Conservation (phyloP, 53 echinoderm and acorn worm species). For the Zoroaster sp. region DNA sequence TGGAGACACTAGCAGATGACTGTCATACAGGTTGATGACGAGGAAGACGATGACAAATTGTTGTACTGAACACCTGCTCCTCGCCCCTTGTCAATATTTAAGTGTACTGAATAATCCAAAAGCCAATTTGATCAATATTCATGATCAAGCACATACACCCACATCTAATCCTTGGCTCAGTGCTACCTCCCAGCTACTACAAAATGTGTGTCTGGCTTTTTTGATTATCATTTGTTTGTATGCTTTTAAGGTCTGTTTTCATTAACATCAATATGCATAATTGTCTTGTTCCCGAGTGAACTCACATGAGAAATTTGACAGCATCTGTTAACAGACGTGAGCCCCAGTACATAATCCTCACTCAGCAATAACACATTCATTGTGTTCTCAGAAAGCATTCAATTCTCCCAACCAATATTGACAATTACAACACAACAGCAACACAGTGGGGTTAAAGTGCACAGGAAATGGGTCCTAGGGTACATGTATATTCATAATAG, state of each 20-base stretch:
- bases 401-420: not conserved
- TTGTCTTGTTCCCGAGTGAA: no score
- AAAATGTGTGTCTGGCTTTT: no score
- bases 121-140: constrained; percentile 25
- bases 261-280: no score
- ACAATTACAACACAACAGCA: not conserved
- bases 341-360: not conserved
- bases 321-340: no score
- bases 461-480: not conserved
- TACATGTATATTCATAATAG: not conserved
- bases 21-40: not conserved
- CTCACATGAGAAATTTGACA: no score
- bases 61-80: constrained; percentile 9
- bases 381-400: not conserved
- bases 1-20: not conserved
- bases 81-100: not conserved
- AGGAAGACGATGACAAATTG: not conserved
- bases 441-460: not conserved
- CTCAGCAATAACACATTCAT: not conserved
- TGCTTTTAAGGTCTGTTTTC: no score
- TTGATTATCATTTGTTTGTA: no score
- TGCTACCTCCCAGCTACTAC: not conserved
- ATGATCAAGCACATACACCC: not conserved
- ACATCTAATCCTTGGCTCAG: not conserved
- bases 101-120: constrained; percentile 34